Evolutionary conservation across 2,797 vertebrate species (phyloP).

Genomic region (Bucorvus abyssinicus): DNA sequence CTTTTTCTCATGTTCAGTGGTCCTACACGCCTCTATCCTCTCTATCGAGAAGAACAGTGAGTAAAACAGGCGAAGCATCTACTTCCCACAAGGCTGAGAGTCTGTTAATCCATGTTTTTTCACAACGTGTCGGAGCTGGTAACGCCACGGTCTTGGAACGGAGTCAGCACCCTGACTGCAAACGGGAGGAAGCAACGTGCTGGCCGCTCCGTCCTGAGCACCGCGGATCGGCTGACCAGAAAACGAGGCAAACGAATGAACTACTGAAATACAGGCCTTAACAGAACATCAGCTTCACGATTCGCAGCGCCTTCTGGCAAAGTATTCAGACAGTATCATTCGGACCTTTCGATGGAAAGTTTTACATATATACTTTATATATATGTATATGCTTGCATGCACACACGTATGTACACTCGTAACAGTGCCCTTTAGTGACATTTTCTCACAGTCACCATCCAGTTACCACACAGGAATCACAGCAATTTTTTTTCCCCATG

Average conservation of each 20-base stretch:
- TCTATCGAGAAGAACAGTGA: background rate
- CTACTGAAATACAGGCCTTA: background rate
- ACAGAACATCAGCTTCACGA: background rate
- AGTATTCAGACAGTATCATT: background rate
- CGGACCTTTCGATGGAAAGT: background rate
- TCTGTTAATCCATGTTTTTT: background rate
- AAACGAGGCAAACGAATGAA: background rate
- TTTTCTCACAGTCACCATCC: background rate
- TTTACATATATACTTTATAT: background rate
- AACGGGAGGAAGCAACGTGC: background rate
- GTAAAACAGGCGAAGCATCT: background rate
- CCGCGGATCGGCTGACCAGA: background rate
- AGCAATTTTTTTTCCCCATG: background rate
- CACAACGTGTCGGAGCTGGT: background rate
- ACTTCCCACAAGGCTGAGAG: background rate
- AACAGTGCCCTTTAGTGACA: background rate
- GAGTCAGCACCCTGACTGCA: background rate
- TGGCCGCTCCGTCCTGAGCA: background rate
- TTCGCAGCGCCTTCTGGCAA: background rate
- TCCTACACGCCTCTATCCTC: background rate
- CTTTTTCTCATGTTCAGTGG: background rate
- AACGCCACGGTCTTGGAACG: background rate
- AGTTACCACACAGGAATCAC: background rate
- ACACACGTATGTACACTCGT: accelerated
- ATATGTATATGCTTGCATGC: background rate